Base-by-base conservation (phyloP, 2,888 invertebrate genomes). In the Sphinx pinastri region DNA sequence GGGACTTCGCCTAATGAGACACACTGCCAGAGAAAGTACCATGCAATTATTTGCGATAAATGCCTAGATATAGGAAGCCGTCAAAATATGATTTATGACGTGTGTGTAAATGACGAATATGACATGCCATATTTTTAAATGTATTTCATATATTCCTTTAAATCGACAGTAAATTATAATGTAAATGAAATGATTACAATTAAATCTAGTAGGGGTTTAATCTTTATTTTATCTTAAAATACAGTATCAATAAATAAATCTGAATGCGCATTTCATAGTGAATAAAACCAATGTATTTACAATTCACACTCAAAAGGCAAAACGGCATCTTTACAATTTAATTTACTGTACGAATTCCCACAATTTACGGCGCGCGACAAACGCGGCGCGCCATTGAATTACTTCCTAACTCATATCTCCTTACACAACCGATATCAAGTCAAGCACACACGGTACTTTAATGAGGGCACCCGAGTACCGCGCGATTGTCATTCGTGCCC, bases 401-500 rank as follows among this genome's bases (percentile, higher is more conserved):
- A 72, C 69, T 72, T 72, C 72, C 72, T 72, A 45, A 49, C 68
- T 67, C 70, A 70, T 72, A 71, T 68, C 71, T 71, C 69, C 58
- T 69, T 70, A 67, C 60, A 60, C 67, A 63, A 69, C 68, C 59
- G 60, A 70, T 72, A 72, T 70, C 47, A 72, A 67, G 72, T 63
- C 66, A 57, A 60, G 45, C 88, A 88, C 88, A 88, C 86, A 88
- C 89, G 90, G 84, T 76, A 83, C 84, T 75, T 85, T 92, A 92
- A 92, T 88, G 91, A 92, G 91, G 89, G 82, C 84, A 83, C 79
- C 74, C 79, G 82, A 81, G 82, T 82, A 83, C 84, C 82, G 83
- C 81, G 74, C 84, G 88, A 91, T 91, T 91, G 91, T 91, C 91
- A 90, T 88, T 90, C 88, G 87, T 86, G 83, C 88, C 45, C 92